phyloP scores from a whole-genome alignment of 2,797 vertebrate genomes.

The Lithobates sylvaticus region DNA sequence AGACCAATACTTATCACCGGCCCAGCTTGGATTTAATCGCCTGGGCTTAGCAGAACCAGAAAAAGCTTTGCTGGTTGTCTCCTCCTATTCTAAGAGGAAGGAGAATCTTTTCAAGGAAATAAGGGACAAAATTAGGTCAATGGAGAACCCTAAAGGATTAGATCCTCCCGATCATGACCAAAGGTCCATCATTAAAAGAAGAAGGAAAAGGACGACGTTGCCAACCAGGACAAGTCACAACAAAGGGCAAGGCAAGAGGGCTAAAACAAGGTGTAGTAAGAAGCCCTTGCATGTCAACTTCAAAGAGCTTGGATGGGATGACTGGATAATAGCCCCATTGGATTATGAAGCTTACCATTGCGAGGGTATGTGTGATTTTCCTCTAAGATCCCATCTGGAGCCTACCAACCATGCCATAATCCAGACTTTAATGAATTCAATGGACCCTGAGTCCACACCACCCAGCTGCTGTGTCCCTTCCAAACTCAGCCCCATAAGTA shows the following conservation, averaged over 20 bases:
- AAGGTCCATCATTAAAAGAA: slow-evolving; percentile 65
- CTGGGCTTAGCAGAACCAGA: slow-evolving; percentile 70
- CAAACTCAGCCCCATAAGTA: slow-evolving; percentile 88
- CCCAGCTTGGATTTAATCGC: slow-evolving; percentile 74
- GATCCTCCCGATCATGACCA: slow-evolving; percentile 63
- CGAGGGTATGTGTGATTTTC: slow-evolving; percentile 86
- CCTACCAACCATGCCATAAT: slow-evolving; percentile 91
- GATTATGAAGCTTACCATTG: slow-evolving; percentile 89
- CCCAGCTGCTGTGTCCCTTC: slow-evolving; percentile 88
- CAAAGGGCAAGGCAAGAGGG: slow-evolving; percentile 70
- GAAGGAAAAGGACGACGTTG: slow-evolving; percentile 73
- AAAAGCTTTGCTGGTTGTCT: slow-evolving; percentile 81
- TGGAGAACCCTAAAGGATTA: slow-evolving; percentile 66
- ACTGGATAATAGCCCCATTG: slow-evolving; percentile 89
- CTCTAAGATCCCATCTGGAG: slow-evolving; percentile 85
- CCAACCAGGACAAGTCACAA: slow-evolving; percentile 63
- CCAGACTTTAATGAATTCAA: slow-evolving; percentile 89
- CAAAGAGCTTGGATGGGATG: slow-evolving; percentile 89
- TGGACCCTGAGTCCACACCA: slow-evolving; percentile 85
- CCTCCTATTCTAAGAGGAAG: slow-evolving; percentile 77
- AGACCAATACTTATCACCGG: slow-evolving; percentile 65
- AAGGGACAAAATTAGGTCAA: slow-evolving; percentile 75
- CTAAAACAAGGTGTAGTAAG: slow-evolving; percentile 81
- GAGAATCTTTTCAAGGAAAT: slow-evolving; percentile 87
- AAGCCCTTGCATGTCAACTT: slow-evolving; percentile 87